phyloP scores from a whole-genome alignment of 2,113 vertebrate genomes.

The Mus spicilegus region DNA sequence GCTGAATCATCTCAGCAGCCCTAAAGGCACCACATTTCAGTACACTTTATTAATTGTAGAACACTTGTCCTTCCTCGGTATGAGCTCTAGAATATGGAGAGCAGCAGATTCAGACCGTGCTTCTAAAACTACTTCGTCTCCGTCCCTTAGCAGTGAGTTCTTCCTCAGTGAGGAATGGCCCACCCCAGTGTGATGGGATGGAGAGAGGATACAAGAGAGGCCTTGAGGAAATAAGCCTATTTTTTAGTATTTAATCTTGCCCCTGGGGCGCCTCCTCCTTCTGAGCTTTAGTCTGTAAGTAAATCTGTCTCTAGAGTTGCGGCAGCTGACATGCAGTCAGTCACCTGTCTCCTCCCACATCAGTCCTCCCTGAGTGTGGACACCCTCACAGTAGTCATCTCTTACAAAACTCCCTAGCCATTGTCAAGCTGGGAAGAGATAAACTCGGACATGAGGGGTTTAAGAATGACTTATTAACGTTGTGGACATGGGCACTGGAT shows the following conservation, averaged over 20 bases:
- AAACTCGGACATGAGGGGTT: not conserved
- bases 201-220: too few species aligned
- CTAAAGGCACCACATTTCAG: not conserved
- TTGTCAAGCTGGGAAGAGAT: not conserved
- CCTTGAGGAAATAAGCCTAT: not conserved
- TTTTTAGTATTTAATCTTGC: not conserved
- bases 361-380: not conserved
- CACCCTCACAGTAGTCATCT: not conserved
- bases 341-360: not conserved
- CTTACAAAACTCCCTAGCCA: conserved; percentile 11
- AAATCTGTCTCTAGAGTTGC: not conserved
- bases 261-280: not conserved
- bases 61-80: not conserved
- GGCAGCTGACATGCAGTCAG: not conserved
- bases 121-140: not conserved
- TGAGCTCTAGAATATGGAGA: not conserved
- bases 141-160: not conserved
- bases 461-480: not conserved
- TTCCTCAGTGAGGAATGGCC: not conserved
- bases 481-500: not conserved
- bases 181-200: not conserved
- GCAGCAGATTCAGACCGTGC: not conserved
- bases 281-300: not conserved
- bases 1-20: not conserved
- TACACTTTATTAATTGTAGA: conserved; percentile 1